phyloP scores from a whole-genome alignment of 2,888 invertebrate species.

The Lydus trimaculatus region DNA sequence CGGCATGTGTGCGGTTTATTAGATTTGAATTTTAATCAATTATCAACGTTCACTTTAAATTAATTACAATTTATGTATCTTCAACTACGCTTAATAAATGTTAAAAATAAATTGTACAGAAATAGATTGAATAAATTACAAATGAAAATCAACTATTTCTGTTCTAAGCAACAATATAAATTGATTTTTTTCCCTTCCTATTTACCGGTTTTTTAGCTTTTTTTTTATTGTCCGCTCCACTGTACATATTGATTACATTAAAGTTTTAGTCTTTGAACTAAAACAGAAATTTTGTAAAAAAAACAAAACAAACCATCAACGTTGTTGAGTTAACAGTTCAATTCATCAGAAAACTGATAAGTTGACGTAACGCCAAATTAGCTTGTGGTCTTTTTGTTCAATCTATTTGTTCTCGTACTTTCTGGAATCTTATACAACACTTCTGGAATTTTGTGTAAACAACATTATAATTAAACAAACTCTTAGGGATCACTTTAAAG shows the following conservation, averaged over 20 bases:
- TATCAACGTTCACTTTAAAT: not conserved
- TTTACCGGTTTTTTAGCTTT: no score
- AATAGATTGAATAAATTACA: no score
- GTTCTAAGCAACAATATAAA: not conserved
- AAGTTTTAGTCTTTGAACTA: not conserved
- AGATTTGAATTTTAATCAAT: not conserved
- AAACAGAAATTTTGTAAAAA: no score
- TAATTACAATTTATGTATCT: no score
- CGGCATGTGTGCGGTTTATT: not conserved
- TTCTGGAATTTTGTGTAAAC: no score
- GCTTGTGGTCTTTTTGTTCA: not conserved
- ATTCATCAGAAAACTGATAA: not conserved
- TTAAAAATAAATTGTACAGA: no score
- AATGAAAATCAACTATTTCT: not conserved
- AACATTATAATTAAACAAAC: no score
- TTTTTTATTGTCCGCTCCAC: no score
- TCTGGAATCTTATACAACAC: not conserved
- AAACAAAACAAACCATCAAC: no score
- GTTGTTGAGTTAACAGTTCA: not conserved
- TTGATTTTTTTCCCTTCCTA: no score
- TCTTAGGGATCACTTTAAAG: no score
- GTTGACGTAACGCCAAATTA: not conserved
- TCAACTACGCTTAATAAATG: not conserved
- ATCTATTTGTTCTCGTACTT: not conserved
- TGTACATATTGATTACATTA: not conserved